Percentiles rank a stretch among this genome's conserved stretches.
Conservation (phyloP, 2,797 vertebrate genomes). For the Ctenochaetus hawaiiensis region DNA sequence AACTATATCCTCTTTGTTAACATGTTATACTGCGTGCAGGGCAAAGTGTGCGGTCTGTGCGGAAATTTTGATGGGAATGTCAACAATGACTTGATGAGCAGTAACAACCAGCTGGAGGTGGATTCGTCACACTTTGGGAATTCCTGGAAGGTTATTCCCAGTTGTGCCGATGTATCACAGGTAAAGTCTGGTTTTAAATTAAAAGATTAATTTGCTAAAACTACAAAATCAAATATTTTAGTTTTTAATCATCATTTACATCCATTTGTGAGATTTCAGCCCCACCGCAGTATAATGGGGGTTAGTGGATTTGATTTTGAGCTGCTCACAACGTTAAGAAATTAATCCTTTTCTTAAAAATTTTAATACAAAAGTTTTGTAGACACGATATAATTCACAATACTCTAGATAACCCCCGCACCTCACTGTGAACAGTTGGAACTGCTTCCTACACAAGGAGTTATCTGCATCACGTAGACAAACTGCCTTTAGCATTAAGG, state of each 20-base stretch:
- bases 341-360: not conserved
- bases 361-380: too few species aligned
- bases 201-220: not conserved
- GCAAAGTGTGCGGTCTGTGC: conserved; percentile 94
- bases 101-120: conserved; percentile 94
- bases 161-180: conserved; percentile 92
- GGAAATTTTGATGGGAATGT: conserved; percentile 95
- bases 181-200: conserved; percentile 74
- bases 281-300: not conserved
- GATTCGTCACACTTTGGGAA: conserved; percentile 93
- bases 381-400: too few species aligned
- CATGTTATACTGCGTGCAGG: conserved; percentile 76
- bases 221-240: not conserved
- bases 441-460: not conserved
- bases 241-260: not conserved
- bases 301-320: not conserved
- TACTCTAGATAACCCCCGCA: too few species aligned
- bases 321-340: not conserved
- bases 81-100: conserved; percentile 96
- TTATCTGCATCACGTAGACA: not conserved
- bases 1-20: not conserved
- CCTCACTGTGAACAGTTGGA: not conserved
- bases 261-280: not conserved
- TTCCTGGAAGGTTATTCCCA: conserved; percentile 94
- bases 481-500: too few species aligned